These are phyloP conservation scores for Troides helena DNA, from an alignment of 2,888 invertebrate genomes.

Conservation along the genomic window DNA sequence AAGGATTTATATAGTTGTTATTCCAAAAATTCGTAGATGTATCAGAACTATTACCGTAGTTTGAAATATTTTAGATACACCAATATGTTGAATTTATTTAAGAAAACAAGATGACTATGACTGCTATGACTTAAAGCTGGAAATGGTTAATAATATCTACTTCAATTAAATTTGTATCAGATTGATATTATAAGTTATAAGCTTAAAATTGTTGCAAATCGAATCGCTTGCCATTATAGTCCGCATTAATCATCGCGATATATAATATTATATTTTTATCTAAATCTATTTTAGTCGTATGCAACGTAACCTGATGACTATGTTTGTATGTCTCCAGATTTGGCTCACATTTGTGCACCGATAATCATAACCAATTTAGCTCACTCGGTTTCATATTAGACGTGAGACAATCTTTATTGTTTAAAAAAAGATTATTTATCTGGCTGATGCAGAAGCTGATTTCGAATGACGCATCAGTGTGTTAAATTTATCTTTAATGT, in stretches of 20 bases:
- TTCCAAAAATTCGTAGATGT: no score
- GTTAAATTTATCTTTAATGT: conserved; percentile 16
- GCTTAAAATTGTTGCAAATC: neutral
- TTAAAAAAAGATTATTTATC: conserved; percentile 4
- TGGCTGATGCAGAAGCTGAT: conserved; percentile 7
- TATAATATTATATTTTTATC: conserved; percentile 19
- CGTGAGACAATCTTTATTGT: conserved; percentile 1
- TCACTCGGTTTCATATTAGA: neutral
- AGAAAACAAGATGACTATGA: no score
- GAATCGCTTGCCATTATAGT: neutral
- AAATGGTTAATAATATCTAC: no score
- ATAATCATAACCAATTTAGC: conserved; percentile 10
- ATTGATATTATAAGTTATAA: no score
- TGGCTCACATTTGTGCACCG: conserved; percentile 18
- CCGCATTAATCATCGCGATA: conserved; percentile 8
- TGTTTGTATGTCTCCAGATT: conserved; percentile 25
- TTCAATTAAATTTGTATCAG: no score
- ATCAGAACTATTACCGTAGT: no score
- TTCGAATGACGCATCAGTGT: conserved; percentile 9
- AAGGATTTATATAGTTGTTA: no score
- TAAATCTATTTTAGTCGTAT: conserved; percentile 20
- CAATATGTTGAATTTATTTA: no score
- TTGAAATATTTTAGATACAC: no score
- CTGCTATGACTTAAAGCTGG: no score
- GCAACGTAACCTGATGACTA: conserved; percentile 24